phyloP scores from a whole-genome alignment of 2,888 invertebrate species.

The Nowickia ferox region DNA sequence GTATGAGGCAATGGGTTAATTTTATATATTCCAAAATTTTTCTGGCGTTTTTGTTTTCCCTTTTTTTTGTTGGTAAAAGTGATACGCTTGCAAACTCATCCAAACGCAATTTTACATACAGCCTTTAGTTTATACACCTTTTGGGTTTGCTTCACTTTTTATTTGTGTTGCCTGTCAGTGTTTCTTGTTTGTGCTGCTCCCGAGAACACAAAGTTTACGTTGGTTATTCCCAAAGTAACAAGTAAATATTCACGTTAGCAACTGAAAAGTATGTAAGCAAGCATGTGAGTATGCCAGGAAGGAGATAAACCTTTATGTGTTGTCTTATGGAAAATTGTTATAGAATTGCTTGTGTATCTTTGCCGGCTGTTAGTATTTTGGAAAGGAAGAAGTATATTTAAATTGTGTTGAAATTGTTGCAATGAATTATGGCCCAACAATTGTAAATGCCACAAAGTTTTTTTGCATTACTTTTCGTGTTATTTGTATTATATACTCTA shows the following conservation, averaged over 20 bases:
- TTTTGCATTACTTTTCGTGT: conserved; percentile 5
- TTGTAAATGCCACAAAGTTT: conserved; percentile 56
- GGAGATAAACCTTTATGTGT: conserved; percentile 20
- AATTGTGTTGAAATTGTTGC: conserved; percentile 70
- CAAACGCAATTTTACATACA: conserved; percentile 22
- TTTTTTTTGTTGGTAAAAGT: conserved; percentile 17
- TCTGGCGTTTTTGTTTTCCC: neutral
- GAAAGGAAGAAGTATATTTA: conserved; percentile 54
- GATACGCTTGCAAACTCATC: conserved; percentile 14
- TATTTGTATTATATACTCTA: neutral
- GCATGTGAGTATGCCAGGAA: neutral
- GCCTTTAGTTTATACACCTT: conserved; percentile 5
- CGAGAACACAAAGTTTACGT: conserved; percentile 8
- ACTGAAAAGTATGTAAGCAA: neutral
- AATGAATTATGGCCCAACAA: conserved; percentile 70
- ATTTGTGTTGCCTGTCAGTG: conserved; percentile 31
- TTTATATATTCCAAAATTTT: neutral
- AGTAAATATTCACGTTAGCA: neutral
- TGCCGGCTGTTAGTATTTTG: conserved; percentile 3
- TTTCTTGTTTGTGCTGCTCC: conserved; percentile 12
- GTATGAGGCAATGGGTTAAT: neutral
- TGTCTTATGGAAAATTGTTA: conserved; percentile 4
- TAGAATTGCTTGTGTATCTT: neutral
- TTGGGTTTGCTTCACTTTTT: conserved; percentile 10
- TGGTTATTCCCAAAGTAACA: conserved; percentile 17